Conservation (phyloP, 1,140 invertebrate genomes). For the Nixonia krombeini region DNA sequence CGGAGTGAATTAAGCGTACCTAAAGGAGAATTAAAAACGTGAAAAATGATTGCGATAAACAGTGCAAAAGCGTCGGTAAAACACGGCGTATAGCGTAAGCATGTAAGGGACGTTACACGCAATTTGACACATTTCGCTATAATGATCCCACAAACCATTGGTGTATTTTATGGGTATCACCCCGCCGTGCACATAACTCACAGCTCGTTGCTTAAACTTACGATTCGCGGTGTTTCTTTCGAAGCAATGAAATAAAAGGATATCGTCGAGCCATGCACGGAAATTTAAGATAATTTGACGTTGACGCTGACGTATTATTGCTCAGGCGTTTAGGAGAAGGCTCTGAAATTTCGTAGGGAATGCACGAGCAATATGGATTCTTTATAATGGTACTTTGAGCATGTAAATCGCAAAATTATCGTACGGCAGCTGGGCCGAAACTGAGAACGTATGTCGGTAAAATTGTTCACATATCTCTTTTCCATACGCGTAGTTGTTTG, state of each 20-base stretch:
- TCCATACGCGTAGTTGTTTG: no score
- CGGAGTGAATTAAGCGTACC: not conserved
- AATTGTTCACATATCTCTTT: no score
- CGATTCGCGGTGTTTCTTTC: slow-evolving; percentile 23
- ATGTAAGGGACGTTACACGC: slow-evolving; percentile 61
- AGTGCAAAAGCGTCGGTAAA: no score
- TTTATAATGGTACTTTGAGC: no score
- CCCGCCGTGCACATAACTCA: slow-evolving; percentile 57
- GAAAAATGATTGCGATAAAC: no score
- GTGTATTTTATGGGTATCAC: slow-evolving; percentile 59
- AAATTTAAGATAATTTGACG: slow-evolving; percentile 15
- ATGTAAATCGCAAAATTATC: no score
- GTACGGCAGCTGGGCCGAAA: no score
- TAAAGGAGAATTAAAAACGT: not conserved
- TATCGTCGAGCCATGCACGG: slow-evolving; percentile 5
- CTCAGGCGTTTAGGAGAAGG: no score
- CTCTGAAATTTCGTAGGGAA: no score
- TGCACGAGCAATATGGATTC: no score
- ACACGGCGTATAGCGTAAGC: no score
- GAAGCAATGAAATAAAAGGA: slow-evolving; percentile 25
- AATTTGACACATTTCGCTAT: slow-evolving; percentile 63
- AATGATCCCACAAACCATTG: slow-evolving; percentile 57
- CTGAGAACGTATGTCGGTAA: no score
- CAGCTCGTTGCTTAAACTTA: slow-evolving; percentile 47
- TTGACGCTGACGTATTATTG: slow-evolving; percentile 14